Evolutionary conservation across 2,888 invertebrate species (phyloP), one percentile per base, ranked within the genome.

Genomic region (Idaea straminata): DNA sequence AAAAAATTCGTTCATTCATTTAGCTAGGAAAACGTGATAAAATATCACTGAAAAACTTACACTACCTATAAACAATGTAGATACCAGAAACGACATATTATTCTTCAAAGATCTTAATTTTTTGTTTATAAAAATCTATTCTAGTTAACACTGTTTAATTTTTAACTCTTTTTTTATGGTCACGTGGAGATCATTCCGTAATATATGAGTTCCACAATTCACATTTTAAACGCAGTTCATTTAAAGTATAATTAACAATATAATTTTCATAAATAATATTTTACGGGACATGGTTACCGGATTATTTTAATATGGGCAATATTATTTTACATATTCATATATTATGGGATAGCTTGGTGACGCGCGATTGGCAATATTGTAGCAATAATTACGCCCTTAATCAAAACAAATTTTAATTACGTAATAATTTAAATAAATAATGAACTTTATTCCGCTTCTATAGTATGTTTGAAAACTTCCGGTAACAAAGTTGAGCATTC

Each of bases 1-100:
- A 67, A 62, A 64, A n/a, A 57, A 63, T 64, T 65, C 58, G 34
- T 67, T 61, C 59, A 64, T 62, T 72, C 72, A 65, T 67, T 72
- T 74, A 75, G 68, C 68, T 74, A 77, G 72, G 73, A 75, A 76
- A 66, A 76, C 73, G 76, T 76, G 76, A 79, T 73, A 64, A 63
- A 65, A 58, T 63, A 74, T 75, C 76, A 76, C 75, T 73, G 74
- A 77, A 64, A 72, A 70, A 70, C 71, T 74, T 77, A 74, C 10
- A 16, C 67, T 64, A 66, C 68, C 7, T 47, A 13, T 36, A 36
- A 36, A 47, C 7, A 47, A 47, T 47, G 13, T 10, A 7, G 10
- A 47, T 10, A 47, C 47, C 10, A 47, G 13, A 10, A 47, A 47
- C 47, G 47, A 47, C 4, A 47, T 47, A 47, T 36, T 36, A 7